Conservation (phyloP, 23 tunicate genomes). For the Styela clava region DNA sequence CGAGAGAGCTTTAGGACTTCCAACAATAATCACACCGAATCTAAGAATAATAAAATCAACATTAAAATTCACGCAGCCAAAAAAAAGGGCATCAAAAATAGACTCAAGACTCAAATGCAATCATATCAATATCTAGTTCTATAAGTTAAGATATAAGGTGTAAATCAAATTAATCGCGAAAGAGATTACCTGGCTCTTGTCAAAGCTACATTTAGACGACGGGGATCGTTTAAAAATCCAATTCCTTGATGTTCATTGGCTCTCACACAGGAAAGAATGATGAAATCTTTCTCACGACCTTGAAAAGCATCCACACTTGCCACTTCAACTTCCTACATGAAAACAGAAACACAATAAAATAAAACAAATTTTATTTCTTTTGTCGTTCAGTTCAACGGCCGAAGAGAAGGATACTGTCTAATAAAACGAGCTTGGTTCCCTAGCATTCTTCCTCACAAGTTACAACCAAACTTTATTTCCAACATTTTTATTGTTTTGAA, state of each 20-base stretch:
- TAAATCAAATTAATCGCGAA: too few relatives aligned
- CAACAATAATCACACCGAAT: constrained; percentile 92
- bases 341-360: neutral
- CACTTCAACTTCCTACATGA: constrained; percentile 90
- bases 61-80: neutral
- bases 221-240: constrained; percentile 97
- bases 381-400: neutral
- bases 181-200: constrained; percentile 94
- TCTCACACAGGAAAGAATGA: constrained; percentile 91
- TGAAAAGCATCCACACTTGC: constrained; percentile 99
- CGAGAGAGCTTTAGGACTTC: constrained; percentile 93
- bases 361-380: neutral
- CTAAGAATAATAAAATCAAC: constrained; percentile 20
- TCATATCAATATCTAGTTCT: too few relatives aligned
- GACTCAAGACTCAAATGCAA: neutral
- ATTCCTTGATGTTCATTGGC: constrained; percentile 99
- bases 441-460: too few relatives aligned
- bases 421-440: too few relatives aligned
- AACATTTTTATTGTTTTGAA: too few relatives aligned
- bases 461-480: too few relatives aligned
- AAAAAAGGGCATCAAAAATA: neutral
- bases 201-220: constrained; percentile 92
- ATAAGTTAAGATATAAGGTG: too few relatives aligned
- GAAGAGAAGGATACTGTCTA: too few relatives aligned
- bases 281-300: constrained; percentile 97